Percentiles rank a stretch among this genome's conserved stretches.
These are phyloP conservation scores for Urophycis tenuis DNA, from an alignment of 2,797 vertebrate genomes.

Conservation along the genomic window DNA sequence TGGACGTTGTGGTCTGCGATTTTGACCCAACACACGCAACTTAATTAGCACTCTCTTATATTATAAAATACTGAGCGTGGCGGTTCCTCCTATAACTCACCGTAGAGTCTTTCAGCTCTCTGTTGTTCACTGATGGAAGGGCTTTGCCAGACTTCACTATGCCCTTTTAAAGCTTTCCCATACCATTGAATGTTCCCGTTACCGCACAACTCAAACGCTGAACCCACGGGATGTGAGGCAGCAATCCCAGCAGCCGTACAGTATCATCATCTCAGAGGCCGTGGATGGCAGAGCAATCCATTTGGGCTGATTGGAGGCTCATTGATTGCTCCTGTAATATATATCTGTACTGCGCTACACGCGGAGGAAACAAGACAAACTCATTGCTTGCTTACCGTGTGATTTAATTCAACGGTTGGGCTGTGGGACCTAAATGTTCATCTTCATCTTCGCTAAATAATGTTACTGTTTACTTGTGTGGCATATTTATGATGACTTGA, in stretches of 20 bases:
- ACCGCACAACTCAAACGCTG: background rate
- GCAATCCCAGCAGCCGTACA: background rate
- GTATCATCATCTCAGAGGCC: background rate
- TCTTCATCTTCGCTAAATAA: background rate
- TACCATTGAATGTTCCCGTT: background rate
- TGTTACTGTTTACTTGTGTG: background rate
- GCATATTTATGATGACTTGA: background rate
- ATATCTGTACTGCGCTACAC: background rate
- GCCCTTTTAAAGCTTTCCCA: background rate
- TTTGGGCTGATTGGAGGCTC: background rate
- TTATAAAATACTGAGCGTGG: background rate
- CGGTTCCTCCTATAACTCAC: background rate
- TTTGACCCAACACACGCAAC: background rate
- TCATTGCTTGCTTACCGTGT: background rate
- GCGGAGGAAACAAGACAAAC: background rate
- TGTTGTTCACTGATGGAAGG: background rate
- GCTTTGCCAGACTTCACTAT: background rate
- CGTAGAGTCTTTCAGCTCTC: background rate
- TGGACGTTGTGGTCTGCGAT: background rate
- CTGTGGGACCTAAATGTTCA: background rate
- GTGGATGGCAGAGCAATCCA: background rate
- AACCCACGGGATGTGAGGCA: background rate
- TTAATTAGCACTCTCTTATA: background rate
- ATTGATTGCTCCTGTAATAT: constrained; percentile 1
- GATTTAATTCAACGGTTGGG: background rate